Evolutionary conservation across 2,797 vertebrate species (phyloP), one percentile per base, ranked within the genome.

Genomic region (Myotis planiceps): DNA sequence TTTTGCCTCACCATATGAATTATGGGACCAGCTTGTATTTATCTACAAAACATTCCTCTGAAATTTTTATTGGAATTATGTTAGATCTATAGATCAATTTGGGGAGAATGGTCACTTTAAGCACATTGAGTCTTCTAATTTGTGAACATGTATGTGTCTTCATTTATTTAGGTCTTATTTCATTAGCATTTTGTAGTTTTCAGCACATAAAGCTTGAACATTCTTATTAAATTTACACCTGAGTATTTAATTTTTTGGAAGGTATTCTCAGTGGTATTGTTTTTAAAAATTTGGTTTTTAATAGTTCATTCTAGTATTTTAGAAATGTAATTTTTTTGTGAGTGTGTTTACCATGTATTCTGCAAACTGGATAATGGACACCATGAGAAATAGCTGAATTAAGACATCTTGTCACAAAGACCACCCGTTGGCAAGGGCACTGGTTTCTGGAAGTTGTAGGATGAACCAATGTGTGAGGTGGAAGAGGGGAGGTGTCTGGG

Each of bases 151-250:
- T 65, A n/a, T 71, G 45, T 49, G 15, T 72, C 37, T 90, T n/a
- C 12, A 75, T 83, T 92, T 79, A 39, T 81, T 51, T 85, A 66
- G 15, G 15, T 58, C 14, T 88, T 51, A 60, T 55, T 72, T 88
- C 45, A 72, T 65, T 71, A 84, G 9, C 13, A 18, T 76, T 90
- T 89, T 58, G 39, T 91, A 34, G 34, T 88, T 95, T 88, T 86
- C 53, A 74, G 27, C n/a, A 34, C n/a, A 84, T 0, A 93, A 42
- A 89, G 45, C 19, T n/a, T 74, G 8, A 5, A 47, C 2, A 27
- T 8, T 81, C 72, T 71, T 60, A 5, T 80, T 92, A 86, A 19
- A 65, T 79, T 90, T 91, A 68, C 53, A 63, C 13, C 12, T 75
- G 12, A 88, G 6, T 68, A 51, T 66, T 96, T 72, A 53, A 21